Conservation (phyloP, 2,888 invertebrate species). For the Cataglyphis altisquamis region DNA sequence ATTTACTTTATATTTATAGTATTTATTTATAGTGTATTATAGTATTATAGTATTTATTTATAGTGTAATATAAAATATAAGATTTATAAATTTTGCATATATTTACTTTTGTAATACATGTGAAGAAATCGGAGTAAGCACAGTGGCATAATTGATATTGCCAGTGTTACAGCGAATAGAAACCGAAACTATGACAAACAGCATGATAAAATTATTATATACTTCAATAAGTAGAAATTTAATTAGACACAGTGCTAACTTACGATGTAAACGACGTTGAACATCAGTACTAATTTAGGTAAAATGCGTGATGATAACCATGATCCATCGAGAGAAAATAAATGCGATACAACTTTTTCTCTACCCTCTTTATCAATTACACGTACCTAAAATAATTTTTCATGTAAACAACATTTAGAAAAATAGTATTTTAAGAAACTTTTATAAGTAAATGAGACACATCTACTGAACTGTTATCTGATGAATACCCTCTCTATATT, state of each 20-base stretch:
- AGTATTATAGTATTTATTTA: neutral
- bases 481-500: constrained; percentile 90
- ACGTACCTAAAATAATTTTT: constrained; percentile 86
- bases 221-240: neutral
- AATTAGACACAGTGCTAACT: constrained; percentile 82
- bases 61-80: neutral
- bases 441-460: constrained; percentile 13
- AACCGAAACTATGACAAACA: constrained; percentile 89
- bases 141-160: constrained; percentile 89
- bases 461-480: constrained; percentile 87
- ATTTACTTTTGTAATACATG: constrained; percentile 85
- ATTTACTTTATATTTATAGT: no score
- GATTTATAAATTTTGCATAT: neutral
- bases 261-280: constrained; percentile 91
- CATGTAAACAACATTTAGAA: neutral
- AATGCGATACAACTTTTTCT: constrained; percentile 88
- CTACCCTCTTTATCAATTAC: constrained; percentile 89
- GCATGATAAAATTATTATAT: constrained; percentile 27
- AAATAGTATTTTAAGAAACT: constrained; percentile 5
- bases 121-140: constrained; percentile 89
- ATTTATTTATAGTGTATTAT: no score
- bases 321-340: constrained; percentile 93
- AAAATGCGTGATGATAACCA: constrained; percentile 89
- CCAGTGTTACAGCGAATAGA: constrained; percentile 89
- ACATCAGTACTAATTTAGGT: constrained; percentile 92